Conservation (phyloP, 2,888 invertebrate genomes). For the Serrognathus titanus region DNA sequence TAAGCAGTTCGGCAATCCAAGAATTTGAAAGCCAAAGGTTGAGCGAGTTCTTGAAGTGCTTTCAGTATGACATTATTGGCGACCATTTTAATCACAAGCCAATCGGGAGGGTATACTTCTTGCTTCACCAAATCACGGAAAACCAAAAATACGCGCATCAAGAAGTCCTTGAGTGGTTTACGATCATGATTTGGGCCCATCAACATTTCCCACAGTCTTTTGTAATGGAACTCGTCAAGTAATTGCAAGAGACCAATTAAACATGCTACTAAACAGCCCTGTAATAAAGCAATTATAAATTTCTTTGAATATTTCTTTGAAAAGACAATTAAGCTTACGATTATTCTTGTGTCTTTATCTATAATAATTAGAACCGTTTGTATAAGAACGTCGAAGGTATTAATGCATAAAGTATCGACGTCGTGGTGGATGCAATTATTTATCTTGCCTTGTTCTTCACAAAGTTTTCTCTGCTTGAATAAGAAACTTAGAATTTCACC, state of each 20-base stretch:
- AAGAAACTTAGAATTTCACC: conserved; percentile 75
- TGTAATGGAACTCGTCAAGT: conserved; percentile 84
- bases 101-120: conserved; percentile 82
- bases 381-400: conserved; percentile 78
- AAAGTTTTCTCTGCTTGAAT: conserved; percentile 52
- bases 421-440: conserved; percentile 70
- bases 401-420: conserved; percentile 77
- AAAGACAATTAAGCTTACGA: conserved; percentile 24
- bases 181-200: conserved; percentile 66
- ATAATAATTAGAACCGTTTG: conserved; percentile 80
- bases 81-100: conserved; percentile 86
- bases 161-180: conserved; percentile 80
- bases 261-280: conserved; percentile 85
- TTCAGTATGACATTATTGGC: conserved; percentile 82
- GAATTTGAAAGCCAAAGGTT: conserved; percentile 81
- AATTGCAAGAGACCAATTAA: conserved; percentile 81
- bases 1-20: conserved; percentile 65
- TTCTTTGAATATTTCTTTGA: not conserved
- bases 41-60: conserved; percentile 83
- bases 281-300: conserved; percentile 27
- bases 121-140: conserved; percentile 76
- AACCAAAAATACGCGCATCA: conserved; percentile 76
- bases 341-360: conserved; percentile 57
- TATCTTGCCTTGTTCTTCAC: conserved; percentile 54
- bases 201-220: conserved; percentile 79